These are phyloP conservation scores for Melanotus villosus DNA, from an alignment of 2,888 invertebrate genomes.

Conservation along the genomic window DNA sequence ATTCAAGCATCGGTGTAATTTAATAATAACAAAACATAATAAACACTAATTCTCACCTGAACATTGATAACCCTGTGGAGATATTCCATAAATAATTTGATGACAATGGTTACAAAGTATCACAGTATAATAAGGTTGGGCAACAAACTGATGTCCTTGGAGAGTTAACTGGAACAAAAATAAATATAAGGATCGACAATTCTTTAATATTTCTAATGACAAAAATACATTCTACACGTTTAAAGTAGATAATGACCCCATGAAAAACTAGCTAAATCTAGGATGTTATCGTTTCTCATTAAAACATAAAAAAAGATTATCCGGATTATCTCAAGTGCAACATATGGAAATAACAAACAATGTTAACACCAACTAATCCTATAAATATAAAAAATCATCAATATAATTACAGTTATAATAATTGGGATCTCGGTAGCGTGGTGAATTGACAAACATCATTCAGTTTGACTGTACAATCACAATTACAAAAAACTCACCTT, in stretches of 20 bases:
- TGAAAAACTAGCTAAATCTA: not conserved
- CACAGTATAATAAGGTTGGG: conserved; percentile 90
- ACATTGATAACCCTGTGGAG: conserved; percentile 97
- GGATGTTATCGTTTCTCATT: not conserved
- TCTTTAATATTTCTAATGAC: conserved; percentile 7
- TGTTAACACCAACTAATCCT: not conserved
- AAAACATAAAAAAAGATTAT: conserved; percentile 7
- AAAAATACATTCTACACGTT: no score
- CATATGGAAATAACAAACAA: conserved; percentile 14
- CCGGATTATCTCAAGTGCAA: conserved; percentile 12
- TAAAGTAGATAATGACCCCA: no score
- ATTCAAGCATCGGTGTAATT: no score
- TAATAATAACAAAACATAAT: no score
- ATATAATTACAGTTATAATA: no score
- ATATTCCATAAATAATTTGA: conserved; percentile 93
- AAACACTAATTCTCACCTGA: conserved; percentile 75
- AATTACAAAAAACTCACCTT: conserved; percentile 68
- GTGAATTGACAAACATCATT: no score
- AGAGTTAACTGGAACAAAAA: conserved; percentile 75
- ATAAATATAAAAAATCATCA: not conserved
- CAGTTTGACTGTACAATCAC: not conserved
- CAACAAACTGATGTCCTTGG: conserved; percentile 91
- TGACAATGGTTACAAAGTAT: conserved; percentile 96
- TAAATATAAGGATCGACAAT: conserved; percentile 14
- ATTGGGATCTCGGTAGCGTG: no score